Base-by-base conservation (phyloP, 2,113 vertebrate species). In the Leptodactylus fuscus region DNA sequence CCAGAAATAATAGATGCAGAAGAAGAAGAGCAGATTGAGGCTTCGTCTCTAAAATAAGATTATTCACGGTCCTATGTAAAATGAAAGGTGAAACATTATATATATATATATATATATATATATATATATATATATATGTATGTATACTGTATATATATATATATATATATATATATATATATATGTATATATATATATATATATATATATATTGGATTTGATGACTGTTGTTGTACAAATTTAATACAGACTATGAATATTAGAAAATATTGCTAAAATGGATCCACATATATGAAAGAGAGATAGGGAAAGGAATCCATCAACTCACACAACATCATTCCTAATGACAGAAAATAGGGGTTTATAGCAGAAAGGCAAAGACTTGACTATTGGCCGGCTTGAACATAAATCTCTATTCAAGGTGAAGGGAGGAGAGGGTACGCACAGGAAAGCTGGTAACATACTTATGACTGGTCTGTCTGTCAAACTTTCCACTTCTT, bases 401-500 rank as follows among this genome's bases (percentile, higher is more conserved):
- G 18, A 58, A 62, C 29, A 41, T 32, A 73, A 55, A 55, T 79
- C 41, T 69, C 60, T 27, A 65, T 70, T 81, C 24, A 51, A 73
- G 84, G 67, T 73, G 67, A 36, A 46, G 41, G 24, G 65, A 51
- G 65, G 65, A 60, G 34, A 71, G 58, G 24, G 58, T 4, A 44
- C 36, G n/a, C 4, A 53, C 32, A 51, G 82, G 73, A 85, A 85
- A 77, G 48, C 83, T 85, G 83, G 3, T 71, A 85, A 78, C 75
- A 46, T 58, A 73, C 77, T 86, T 86, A 81, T 55, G 38, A 48
- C 51, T 73, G 67, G 6, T 22, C 77, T 81, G 62, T 58, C 84
- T 81, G 77, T 86, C 84, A 86, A 60, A 71, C 22, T 86, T 86
- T 86, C 84, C 84, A 81, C 29, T 86, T 73, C 62, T 48, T 81